These are phyloP conservation scores for Pristiophorus japonicus DNA, from an alignment of 2,113 vertebrate species.

Conservation along the genomic window DNA sequence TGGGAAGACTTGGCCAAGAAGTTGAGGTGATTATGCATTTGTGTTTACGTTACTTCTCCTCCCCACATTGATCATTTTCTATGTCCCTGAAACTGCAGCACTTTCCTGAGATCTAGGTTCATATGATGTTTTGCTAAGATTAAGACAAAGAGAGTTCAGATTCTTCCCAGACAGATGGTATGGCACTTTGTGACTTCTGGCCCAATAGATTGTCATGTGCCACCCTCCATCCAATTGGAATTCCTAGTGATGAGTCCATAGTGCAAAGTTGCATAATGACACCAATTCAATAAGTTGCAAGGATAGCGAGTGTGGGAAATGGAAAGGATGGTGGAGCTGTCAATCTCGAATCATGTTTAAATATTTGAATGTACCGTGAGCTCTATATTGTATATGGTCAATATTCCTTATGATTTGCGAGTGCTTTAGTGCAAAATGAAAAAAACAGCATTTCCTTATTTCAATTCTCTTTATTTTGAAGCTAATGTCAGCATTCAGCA, in stretches of 20 bases:
- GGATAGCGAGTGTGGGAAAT: too few species aligned
- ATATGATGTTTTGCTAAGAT: background rate
- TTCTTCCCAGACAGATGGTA: background rate
- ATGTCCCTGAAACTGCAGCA: background rate
- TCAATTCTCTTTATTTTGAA: background rate
- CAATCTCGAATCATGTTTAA: background rate
- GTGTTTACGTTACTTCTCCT: background rate
- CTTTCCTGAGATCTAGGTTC: background rate
- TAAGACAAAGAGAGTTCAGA: background rate
- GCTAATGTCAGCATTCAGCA: background rate
- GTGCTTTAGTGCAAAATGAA: background rate
- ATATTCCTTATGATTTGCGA: background rate
- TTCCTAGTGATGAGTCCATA: background rate
- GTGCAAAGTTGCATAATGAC: background rate
- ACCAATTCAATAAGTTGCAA: background rate
- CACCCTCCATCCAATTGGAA: background rate
- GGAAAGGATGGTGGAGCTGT: background rate
- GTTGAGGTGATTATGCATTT: conserved; percentile 42
- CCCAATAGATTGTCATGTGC: background rate
- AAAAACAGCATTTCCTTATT: background rate
- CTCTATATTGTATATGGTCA: background rate
- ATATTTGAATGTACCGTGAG: background rate
- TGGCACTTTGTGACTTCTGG: background rate
- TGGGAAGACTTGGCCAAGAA: conserved; percentile 47
- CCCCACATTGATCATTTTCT: background rate